Base-by-base conservation (phyloP, 2,113 vertebrate species). In the rabbit (Oryctolagus cuniculus) region DNA sequence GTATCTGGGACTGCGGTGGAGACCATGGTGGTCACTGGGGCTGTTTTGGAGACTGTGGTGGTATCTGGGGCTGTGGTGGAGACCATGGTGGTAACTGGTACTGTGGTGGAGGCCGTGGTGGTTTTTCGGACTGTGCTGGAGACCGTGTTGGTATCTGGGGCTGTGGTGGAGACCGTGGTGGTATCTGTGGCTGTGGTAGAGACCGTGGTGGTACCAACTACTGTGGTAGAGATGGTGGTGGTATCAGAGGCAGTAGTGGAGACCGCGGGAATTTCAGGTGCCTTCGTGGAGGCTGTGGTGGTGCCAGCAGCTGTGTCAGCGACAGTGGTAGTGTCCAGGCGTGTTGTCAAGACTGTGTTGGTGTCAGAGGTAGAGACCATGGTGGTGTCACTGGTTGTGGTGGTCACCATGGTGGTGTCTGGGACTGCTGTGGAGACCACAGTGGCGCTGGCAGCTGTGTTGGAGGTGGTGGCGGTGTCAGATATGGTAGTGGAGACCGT, bases 181-280 rank as follows among this genome's bases (percentile, higher is more conserved):
- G 34, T 16, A 34, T 63, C 36, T 25, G 61, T 15, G 22, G 21
- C 53, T n/a, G 34, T 17, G 11, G 70, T 87, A 27, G 55, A 75
- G 19, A 0, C 17, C 1, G 6, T 27, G 66, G 44, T 15, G 21
- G 5, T 34, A 22, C 53, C 51, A 27, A 31, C 53, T 0, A 3
- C 51, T 51, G 9, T 3, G 5, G 22, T 51, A 10, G 36, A 16
- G 9, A 1, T n/a, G 27, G 8, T 72, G 24, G n/a, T n/a, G 29
- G 29, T 12, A 3, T 58, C 12, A 34, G 2, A 38, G 38, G 38
- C 38, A 38, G 38, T 38, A 38, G 38, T 55, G 22, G 83, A 55
- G 15, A 7, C 24, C 12, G 2, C 31, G 10, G 53, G 44, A 6
- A 17, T 44, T 53, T 31, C 34, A 38, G 69, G 61, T 16, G 1